Evolutionary conservation across 2,888 invertebrate species (phyloP).

Genomic region (Eulithis prunata): DNA sequence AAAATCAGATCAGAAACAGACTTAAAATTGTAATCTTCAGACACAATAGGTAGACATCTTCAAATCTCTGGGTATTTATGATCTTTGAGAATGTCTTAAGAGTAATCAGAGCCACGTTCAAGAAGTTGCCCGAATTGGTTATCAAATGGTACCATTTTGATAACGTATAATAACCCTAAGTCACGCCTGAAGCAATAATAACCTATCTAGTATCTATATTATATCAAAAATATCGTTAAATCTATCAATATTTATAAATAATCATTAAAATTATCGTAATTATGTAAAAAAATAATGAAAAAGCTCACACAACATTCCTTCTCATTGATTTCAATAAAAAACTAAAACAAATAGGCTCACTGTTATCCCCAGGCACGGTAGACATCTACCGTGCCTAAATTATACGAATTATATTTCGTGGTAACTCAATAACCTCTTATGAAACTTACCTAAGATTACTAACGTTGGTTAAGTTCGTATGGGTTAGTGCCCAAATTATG

Average conservation of each 20-base stretch:
- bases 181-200: background rate
- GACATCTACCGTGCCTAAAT: background rate
- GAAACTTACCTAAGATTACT: constrained; percentile 4
- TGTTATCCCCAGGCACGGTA: background rate
- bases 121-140: no score
- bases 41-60: background rate
- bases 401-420: background rate
- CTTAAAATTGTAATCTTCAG: no score
- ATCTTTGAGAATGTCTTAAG: no score
- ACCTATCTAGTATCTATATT: background rate
- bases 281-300: constrained; percentile 36
- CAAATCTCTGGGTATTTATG: no score
- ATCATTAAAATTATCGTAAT: constrained; percentile 6
- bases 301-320: constrained; percentile 41
- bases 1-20: background rate
- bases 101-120: no score
- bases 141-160: no score
- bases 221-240: constrained; percentile 1
- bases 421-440: constrained; percentile 15
- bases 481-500: no score
- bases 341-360: background rate
- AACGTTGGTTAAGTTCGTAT: no score
- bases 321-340: constrained; percentile 9
- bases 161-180: background rate
- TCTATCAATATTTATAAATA: constrained; percentile 13